A percentile compares a stretch with the other conserved stretches of the same genome.
Evolutionary conservation across 2,113 vertebrate genomes (phyloP).

Genomic region (Gallinago paraguaiae): DNA sequence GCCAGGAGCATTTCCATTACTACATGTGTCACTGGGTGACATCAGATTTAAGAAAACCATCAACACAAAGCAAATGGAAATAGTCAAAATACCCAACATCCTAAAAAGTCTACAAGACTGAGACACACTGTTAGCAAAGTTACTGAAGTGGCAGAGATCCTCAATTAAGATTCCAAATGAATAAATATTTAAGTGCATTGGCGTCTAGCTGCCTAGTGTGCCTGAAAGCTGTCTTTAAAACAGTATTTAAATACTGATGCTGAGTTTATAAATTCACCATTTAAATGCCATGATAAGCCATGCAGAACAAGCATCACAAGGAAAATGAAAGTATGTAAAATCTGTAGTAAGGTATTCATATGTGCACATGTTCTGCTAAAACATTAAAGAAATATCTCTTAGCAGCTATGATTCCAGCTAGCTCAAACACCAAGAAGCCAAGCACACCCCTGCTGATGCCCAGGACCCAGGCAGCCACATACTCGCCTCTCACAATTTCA

Average conservation of each 20-base stretch:
- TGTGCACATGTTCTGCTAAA: not conserved
- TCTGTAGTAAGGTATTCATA: fast-evolving
- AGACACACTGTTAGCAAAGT: fast-evolving
- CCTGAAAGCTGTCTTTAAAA: not conserved
- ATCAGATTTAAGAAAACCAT: not conserved
- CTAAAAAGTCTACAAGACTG: not conserved
- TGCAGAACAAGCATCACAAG: fast-evolving
- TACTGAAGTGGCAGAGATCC: not conserved
- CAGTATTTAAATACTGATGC: not conserved
- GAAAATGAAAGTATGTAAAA: fast-evolving
- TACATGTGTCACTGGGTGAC: not conserved
- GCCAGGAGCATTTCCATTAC: fast-evolving
- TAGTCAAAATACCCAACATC: not conserved
- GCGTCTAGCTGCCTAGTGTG: not conserved
- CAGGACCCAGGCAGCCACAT: fast-evolving
- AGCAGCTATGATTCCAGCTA: not conserved
- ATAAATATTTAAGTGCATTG: not conserved
- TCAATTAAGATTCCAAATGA: not conserved
- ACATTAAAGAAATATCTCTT: not conserved
- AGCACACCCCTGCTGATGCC: too few relatives aligned
- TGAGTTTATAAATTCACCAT: not conserved
- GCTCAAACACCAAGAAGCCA: not conserved
- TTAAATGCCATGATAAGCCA: not conserved
- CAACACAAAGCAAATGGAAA: not conserved
- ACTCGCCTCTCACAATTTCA: fast-evolving